Evolutionary conservation across 1,140 invertebrate genomes (phyloP).

Genomic region (Melanaphis sacchari): DNA sequence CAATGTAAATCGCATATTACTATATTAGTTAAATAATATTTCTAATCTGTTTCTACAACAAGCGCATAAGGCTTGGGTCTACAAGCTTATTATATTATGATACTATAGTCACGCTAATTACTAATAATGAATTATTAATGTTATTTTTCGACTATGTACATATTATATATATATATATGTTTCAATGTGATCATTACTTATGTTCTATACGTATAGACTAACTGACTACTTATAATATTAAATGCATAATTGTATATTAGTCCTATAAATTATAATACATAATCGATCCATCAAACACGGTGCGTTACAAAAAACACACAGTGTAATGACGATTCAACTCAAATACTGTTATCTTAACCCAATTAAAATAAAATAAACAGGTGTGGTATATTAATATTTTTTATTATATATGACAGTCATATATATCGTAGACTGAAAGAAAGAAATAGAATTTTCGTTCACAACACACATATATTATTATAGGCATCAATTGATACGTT

Average conservation of each 20-base stretch:
- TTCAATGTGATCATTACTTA: not conserved
- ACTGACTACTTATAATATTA: not conserved
- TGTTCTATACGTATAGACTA: not conserved
- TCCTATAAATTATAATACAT: too few species aligned
- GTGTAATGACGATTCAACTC: not conserved
- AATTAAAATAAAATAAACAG: not conserved
- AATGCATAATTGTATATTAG: not conserved
- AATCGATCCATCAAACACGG: not conserved
- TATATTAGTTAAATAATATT: not conserved
- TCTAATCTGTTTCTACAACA: not conserved
- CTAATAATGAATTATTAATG: not conserved
- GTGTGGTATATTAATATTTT: not conserved
- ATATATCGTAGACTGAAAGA: not conserved
- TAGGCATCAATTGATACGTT: not conserved
- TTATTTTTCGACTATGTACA: not conserved
- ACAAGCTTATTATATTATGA: not conserved
- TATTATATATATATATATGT: not conserved
- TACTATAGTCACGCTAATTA: not conserved
- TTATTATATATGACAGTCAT: not conserved
- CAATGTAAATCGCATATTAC: not conserved
- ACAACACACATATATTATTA: not conserved
- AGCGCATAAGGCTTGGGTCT: not conserved
- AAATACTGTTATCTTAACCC: not conserved
- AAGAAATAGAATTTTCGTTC: not conserved
- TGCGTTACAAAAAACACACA: not conserved